Base-by-base conservation (phyloP, 1,140 invertebrate species). In the Dendroctonus valens region DNA sequence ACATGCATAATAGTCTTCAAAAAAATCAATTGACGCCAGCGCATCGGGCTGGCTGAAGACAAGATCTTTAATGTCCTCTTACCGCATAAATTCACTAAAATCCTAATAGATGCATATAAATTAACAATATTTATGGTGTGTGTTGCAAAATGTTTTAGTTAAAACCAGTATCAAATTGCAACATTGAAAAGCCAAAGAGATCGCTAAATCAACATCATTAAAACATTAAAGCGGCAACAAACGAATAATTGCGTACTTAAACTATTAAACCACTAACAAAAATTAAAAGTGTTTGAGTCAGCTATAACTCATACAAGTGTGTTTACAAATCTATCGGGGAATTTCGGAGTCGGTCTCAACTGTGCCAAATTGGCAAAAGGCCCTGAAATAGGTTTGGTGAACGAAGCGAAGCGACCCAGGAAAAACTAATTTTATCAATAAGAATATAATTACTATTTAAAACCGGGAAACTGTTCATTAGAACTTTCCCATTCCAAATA, bases 121-220 rank as follows among this genome's bases (percentile, higher is more conserved):
- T 58, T 58, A 44, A 11, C 41, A 14, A 38, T 59, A 59, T 59
- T 59, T 59, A 59, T 39, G 44, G 58, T 15, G 3, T 39, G 40
- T 40, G 59, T 61, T 61, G 41, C 59, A 38, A 59, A 26, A 59
- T 59, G 49, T 59, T 59, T 59, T 14, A 59, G 44, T 49, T 26
- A 37, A 46, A 49, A 59, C 58, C 42, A 48, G 46, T 59, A 14
- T 42, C 58, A 59, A 59, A 59, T 59, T 59, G 58, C 58, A 59
- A 59, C 58, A 59, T 59, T 12, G 12, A 26, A 39, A 59, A 26
- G 15, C 58, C 48, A 59, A 59, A 46, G 49, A 8, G 48, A 11
- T 38, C 44, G n/a, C 46, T 48, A 59, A 59, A 14, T 59, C 58
- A 59, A 59, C 58, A 59, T 59, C 58, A 59, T 59, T 59, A 59